Conservation (phyloP, 2,888 invertebrate genomes). For the Zhuqinia jingwanae region DNA sequence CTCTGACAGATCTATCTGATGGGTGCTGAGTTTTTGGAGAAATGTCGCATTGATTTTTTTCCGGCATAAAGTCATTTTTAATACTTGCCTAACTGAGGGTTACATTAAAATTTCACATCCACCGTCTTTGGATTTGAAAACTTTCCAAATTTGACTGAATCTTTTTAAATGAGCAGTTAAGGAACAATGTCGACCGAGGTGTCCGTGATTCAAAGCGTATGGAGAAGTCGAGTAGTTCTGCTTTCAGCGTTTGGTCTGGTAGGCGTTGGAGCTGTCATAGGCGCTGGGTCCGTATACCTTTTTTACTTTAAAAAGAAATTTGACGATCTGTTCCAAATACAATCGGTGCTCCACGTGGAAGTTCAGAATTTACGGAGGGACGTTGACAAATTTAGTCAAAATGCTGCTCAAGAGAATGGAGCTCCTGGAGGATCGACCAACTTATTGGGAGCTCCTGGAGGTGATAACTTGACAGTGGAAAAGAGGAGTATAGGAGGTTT, state of each 20-base stretch:
- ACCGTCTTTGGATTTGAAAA: too few species aligned
- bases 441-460: background rate
- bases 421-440: background rate
- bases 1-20: too few species aligned
- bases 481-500: slow-evolving; percentile 17
- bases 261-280: slow-evolving; percentile 75
- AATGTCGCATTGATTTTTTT: too few species aligned
- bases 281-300: slow-evolving; percentile 74
- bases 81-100: too few species aligned
- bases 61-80: too few species aligned
- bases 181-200: background rate
- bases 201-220: slow-evolving; percentile 80
- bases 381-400: slow-evolving; percentile 69
- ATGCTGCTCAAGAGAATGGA: background rate
- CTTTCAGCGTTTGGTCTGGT: slow-evolving; percentile 74
- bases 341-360: slow-evolving; percentile 64
- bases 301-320: slow-evolving; percentile 72
- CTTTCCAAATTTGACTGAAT: too few species aligned
- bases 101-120: too few species aligned
- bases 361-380: slow-evolving; percentile 72
- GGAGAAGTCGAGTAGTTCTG: slow-evolving; percentile 64
- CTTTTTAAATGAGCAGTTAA: too few species aligned
- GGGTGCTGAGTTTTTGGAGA: too few species aligned
- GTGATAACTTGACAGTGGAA: too few species aligned
- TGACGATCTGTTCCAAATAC: slow-evolving; percentile 73